A percentile compares a stretch with the other conserved stretches of the same genome.
Conservation (phyloP, 2,797 vertebrate genomes). For the Scomberomorus guttatus region DNA sequence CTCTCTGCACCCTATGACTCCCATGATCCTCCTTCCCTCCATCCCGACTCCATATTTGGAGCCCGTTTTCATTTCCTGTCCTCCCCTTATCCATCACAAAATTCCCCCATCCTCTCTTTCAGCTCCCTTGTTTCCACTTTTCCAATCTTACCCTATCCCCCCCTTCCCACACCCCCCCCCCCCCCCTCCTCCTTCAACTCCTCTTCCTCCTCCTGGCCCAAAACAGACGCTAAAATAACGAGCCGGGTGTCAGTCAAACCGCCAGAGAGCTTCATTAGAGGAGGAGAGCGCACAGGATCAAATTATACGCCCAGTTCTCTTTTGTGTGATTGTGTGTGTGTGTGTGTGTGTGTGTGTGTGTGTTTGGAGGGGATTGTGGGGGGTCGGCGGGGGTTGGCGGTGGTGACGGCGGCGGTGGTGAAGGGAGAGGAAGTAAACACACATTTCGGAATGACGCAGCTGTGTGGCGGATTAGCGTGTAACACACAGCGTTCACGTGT, state of each 20-base stretch:
- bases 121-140: slow-evolving; percentile 51
- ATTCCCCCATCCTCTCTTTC: slow-evolving; percentile 22
- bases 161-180: not conserved
- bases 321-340: slow-evolving; percentile 50
- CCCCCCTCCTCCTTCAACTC: slow-evolving; percentile 16
- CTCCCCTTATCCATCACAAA: slow-evolving; percentile 41
- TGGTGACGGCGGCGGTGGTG: slow-evolving; percentile 13
- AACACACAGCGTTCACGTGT: slow-evolving; percentile 27
- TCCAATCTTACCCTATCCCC: not conserved
- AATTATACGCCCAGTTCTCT: slow-evolving; percentile 77
- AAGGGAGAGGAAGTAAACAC: slow-evolving; percentile 68
- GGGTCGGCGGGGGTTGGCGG: slow-evolving; percentile 12
- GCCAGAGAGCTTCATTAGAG: slow-evolving; percentile 82
- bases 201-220: slow-evolving; percentile 61
- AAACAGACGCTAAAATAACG: slow-evolving; percentile 75
- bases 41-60: slow-evolving; percentile 25
- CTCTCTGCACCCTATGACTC: slow-evolving; percentile 20
- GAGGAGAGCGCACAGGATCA: slow-evolving; percentile 79
- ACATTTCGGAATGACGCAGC: slow-evolving; percentile 65
- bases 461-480: slow-evolving; percentile 68
- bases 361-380: slow-evolving; percentile 57
- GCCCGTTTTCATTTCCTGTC: slow-evolving; percentile 45
- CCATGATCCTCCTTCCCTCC: slow-evolving; percentile 43
- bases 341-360: slow-evolving; percentile 46
- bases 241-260: slow-evolving; percentile 82